Base-by-base conservation (phyloP, 1,140 invertebrate species). In the Drosophila neocordata region DNA sequence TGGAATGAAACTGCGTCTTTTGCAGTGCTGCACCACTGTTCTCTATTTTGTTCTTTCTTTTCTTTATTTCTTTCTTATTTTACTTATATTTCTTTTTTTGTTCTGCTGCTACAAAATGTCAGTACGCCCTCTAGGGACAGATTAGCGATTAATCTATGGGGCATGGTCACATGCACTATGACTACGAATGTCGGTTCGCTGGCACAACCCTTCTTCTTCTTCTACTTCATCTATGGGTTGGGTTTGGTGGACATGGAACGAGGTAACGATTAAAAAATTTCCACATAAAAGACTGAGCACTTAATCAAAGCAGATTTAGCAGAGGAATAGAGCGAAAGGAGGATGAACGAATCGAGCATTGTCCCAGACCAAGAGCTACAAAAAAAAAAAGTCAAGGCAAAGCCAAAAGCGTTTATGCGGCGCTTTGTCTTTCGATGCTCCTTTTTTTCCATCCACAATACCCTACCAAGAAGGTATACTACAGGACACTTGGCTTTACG, bases 111-210 rank as follows among this genome's bases (percentile, higher is more conserved):
- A 15, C 41, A 77, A 89, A 89, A 85, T 89, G 81, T 82, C 81
- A 84, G 81, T 77, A 76, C 87, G 85, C 87, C 87, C 87, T 89
- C 87, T 73, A 83, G 87, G 87, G 87, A 89, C 85, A 89, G 87
- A 89, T 89, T 89, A 89, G 87, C 87, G 85, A 89, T 89, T 89
- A 89, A 89, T 89, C 87, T 89, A 89, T 73, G 72, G 74, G 85
- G 87, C 80, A 87, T 89, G 81, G 85, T 84, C 84, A 89, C 77
- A 84, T 89, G 73, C 69, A 66, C 73, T 60, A 51, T 51, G 69
- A 62, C 60, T 65, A 27, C 67, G 44, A 52, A 63, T 56, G 18
- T 37, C 20, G 27, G 35, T 22, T 48, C 0, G 22, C 55, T 24
- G 13, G 27, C 6, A 31, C 27, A 31, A 31, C 27, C 27, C 13